Percentiles rank a stretch among this genome's conserved stretches.
phyloP scores from a whole-genome alignment of 2,113 vertebrate genomes.

The Zapus hudsonius region DNA sequence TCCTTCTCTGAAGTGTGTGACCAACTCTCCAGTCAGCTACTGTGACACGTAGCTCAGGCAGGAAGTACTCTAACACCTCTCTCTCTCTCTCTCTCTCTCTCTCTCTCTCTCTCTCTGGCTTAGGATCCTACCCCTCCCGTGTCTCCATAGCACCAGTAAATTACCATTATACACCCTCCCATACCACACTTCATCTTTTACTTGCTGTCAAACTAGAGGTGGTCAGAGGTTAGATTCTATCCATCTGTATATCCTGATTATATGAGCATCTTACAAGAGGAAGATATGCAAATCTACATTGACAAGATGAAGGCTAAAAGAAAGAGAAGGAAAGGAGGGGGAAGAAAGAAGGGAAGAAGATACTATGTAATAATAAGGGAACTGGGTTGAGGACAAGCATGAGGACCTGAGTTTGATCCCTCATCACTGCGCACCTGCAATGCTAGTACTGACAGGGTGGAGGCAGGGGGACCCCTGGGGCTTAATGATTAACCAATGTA shows the following conservation, averaged over 20 bases:
- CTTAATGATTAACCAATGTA: no score
- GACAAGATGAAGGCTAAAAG: background rate
- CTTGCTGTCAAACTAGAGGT: background rate
- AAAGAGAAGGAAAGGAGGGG: background rate
- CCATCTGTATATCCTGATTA: background rate
- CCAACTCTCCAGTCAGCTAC: background rate
- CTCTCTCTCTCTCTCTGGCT: background rate
- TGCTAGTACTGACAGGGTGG: no score
- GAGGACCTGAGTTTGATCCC: no score
- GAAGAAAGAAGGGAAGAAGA: background rate
- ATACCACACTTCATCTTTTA: background rate
- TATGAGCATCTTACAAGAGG: background rate
- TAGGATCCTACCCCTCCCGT: background rate
- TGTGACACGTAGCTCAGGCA: background rate
- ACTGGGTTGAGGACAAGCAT: no score
- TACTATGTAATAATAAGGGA: background rate
- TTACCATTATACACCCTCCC: background rate
- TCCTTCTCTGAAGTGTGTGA: background rate
- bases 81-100: no score
- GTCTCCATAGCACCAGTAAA: background rate
- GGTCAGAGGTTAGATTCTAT: background rate
- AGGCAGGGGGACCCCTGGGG: no score
- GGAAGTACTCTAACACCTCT: fast-evolving
- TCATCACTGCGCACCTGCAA: no score
- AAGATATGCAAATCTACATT: background rate